A percentile compares a stretch with the other conserved stretches of the same genome.
phyloP scores from a whole-genome alignment of 2,888 invertebrate species.

The Eremobia ochroleuca region DNA sequence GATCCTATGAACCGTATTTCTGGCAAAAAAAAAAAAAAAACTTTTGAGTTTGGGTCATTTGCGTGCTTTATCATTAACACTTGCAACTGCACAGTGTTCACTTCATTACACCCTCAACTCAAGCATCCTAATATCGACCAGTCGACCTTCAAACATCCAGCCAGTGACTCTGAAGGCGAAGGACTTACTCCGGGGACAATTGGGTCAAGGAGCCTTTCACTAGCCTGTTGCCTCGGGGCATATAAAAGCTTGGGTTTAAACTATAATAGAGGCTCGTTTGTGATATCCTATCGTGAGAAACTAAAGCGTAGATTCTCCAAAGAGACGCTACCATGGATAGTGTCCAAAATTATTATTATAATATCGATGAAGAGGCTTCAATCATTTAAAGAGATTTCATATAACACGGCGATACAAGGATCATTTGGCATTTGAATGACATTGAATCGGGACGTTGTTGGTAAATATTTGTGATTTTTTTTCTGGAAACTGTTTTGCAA shows the following conservation, averaged over 20 bases:
- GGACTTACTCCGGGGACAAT: background rate
- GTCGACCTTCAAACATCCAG: slow-evolving; percentile 16
- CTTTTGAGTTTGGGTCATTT: background rate
- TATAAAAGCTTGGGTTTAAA: slow-evolving; percentile 21
- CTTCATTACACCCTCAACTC: background rate
- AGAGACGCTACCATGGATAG: background rate
- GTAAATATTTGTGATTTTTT: background rate
- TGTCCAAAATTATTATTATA: background rate
- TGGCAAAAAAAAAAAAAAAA: no score
- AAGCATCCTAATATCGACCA: background rate
- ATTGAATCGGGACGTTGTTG: background rate
- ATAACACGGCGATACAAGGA: background rate
- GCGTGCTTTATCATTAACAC: background rate
- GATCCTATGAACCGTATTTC: background rate
- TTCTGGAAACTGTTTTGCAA: background rate
- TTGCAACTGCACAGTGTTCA: background rate
- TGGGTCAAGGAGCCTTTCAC: slow-evolving; percentile 29
- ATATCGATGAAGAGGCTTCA: background rate
- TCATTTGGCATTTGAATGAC: background rate
- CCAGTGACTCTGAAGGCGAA: slow-evolving; percentile 11
- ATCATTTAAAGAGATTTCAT: background rate
- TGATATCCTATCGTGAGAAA: slow-evolving; percentile 5
- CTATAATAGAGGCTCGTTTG: background rate
- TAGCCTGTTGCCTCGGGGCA: slow-evolving; percentile 4
- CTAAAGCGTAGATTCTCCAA: background rate